phyloP scores from a whole-genome alignment of 2,113 vertebrate genomes.

The Dipodomys merriami region DNA sequence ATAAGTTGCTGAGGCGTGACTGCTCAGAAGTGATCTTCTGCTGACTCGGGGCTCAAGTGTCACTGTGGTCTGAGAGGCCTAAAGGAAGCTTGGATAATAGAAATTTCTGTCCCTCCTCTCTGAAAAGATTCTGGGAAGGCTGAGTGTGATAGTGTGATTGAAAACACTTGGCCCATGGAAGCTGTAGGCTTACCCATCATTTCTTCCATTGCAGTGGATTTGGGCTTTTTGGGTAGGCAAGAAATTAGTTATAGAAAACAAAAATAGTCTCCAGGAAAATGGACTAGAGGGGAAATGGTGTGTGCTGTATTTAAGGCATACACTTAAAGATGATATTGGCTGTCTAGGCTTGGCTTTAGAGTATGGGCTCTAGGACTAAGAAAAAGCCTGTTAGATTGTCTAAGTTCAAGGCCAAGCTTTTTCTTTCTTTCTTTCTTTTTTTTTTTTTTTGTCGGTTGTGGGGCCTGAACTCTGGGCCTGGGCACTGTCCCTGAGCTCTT shows the following conservation, averaged over 20 bases:
- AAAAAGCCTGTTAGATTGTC: background rate
- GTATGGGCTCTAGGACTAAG: background rate
- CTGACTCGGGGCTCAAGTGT: background rate
- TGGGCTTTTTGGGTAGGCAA: background rate
- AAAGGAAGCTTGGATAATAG: background rate
- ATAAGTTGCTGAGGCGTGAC: background rate
- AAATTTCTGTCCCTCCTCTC: background rate
- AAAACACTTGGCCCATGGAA: background rate
- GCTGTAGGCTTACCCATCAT: background rate
- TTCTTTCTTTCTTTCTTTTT: no score
- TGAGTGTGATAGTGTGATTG: background rate
- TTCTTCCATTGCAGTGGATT: background rate
- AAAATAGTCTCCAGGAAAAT: background rate
- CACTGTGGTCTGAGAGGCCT: background rate
- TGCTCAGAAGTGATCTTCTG: accelerated
- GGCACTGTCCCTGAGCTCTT: no score
- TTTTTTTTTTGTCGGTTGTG: no score
- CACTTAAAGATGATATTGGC: background rate
- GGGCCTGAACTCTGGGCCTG: no score
- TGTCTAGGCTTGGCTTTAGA: background rate
- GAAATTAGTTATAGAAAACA: background rate
- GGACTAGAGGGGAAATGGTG: background rate
- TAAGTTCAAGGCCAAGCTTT: background rate
- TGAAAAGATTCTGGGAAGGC: slow-evolving; percentile 36
- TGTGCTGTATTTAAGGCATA: background rate